Percentiles rank a stretch among this genome's conserved stretches.
These are phyloP conservation scores for Styela plicata DNA, from an alignment of 23 tunicate genomes.

Conservation along the genomic window DNA sequence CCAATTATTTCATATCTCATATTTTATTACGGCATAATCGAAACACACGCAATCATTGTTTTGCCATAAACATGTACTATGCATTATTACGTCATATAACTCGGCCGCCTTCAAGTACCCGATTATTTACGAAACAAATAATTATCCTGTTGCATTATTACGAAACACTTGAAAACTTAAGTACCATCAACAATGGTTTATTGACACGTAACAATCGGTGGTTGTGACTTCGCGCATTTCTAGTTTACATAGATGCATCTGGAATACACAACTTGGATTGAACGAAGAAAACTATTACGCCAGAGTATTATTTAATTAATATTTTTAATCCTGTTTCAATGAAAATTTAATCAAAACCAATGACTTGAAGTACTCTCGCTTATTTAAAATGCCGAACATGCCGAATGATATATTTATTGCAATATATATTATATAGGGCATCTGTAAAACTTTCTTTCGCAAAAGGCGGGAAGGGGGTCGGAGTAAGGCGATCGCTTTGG, in stretches of 20 bases:
- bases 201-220: neutral
- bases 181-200: neutral
- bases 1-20: too few species aligned
- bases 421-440: too few species aligned
- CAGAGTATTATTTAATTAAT: too few species aligned
- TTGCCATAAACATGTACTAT: neutral
- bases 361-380: too few species aligned
- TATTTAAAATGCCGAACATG: too few species aligned
- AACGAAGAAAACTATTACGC: neutral
- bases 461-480: too few species aligned
- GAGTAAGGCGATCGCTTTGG: too few species aligned
- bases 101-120: neutral
- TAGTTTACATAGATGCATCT: neutral
- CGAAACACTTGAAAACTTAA: neutral
- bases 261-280: neutral
- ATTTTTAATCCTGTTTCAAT: too few species aligned
- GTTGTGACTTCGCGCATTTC: neutral
- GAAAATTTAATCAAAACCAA: too few species aligned
- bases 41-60: neutral
- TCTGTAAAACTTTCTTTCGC: too few species aligned
- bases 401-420: too few species aligned
- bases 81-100: neutral
- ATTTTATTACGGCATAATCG: neutral
- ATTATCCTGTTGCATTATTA: neutral
- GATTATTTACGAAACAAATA: neutral